Base-by-base conservation (phyloP, 2,888 invertebrate genomes). In the Orthosia incerta region DNA sequence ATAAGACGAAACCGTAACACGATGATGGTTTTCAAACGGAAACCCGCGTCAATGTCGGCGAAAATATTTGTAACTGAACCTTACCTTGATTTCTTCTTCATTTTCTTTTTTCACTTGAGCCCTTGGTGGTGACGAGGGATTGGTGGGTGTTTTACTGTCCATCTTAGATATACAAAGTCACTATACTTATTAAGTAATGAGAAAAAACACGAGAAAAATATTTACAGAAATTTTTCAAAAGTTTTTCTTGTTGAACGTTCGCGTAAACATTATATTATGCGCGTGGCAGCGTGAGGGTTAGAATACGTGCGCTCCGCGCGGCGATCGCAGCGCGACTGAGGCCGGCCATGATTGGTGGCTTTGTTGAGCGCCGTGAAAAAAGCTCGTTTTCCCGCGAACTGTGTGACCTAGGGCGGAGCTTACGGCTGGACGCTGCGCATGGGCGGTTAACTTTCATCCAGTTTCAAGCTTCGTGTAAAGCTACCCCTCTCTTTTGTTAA, bases 61-160 rank as follows among this genome's bases (percentile, higher is more conserved):
- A 89, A 89, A 91, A 89, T 87, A 86, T 90, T 83, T 81, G 70
- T 77, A 83, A 86, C 66, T 70, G 82, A 87, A 84, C 79, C 89
- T 91, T 95, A 98, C 98, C 97, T 98, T 98, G 92, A 98, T 98
- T 95, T 98, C 98, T 95, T 98, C 98, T 94, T 97, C 97, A 87
- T 97, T 96, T 92, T 98, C 98, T 93, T 98, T 98, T 93, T 98
- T 98, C 85, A 97, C 96, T 89, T 93, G 94, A 60, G 93, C 89
- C 79, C 93, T 93, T 15, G 94, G 94, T 46, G 96, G 94, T 72
- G 95, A 93, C 11, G 93, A 88, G 53, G 94, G 89, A 69, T 94
- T 91, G 39, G 91, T 79, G 45, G 96, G 94, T 53, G 96, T 94
- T 92, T 97, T 97, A 83, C 94, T 95, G 87, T 96, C 97, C 97